Base-by-base conservation (phyloP, 2,113 vertebrate species). In the Ranitomeya imitator region DNA sequence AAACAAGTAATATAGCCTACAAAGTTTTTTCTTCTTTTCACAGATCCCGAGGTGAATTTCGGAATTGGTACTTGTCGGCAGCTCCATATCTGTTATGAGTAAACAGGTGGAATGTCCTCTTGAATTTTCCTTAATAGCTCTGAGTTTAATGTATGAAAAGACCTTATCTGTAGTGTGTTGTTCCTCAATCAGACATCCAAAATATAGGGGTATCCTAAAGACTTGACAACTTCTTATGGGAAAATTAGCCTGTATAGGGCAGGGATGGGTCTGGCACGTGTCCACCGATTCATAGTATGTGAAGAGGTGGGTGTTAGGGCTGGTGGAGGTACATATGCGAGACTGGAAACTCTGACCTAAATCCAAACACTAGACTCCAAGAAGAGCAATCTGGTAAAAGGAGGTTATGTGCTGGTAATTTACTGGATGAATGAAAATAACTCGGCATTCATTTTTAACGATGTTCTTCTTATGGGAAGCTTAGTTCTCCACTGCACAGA, bases 391-490 rank as follows among this genome's bases (percentile, higher is more conserved):
- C 73, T 89, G 74, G 87, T 78, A 82, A 85, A 79, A 89, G 73
- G 18, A 85, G 81, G 73, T 89, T 85, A 89, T 89, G 82, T 77
- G 81, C 51, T 63, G 73, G 87, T 89, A 89, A 89, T 89, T 89
- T 89, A 85, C 80, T 89, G 87, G 87, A 89, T 89, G 87, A 89
- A 89, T 31, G 87, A 89, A 89, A 89, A 89, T 89, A 89, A 89
- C 87, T 84, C 51, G 12, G 23, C 87, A 89, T 89, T 89, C 83
- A 77, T 88, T 89, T 88, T 89, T 89, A 89, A 89, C 80, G 82
- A 89, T 37, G 74, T 79, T 85, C 87, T 89, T 60, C 81, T 79
- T 85, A 76, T 85, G 55, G 73, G 81, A 85, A 79, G 87, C 87
- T 85, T 89, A 89, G 82, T 89, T 78, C 87, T 78, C 67, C 76